Base-by-base conservation (phyloP, 2,888 invertebrate species). In the Cactoblastis cactorum region DNA sequence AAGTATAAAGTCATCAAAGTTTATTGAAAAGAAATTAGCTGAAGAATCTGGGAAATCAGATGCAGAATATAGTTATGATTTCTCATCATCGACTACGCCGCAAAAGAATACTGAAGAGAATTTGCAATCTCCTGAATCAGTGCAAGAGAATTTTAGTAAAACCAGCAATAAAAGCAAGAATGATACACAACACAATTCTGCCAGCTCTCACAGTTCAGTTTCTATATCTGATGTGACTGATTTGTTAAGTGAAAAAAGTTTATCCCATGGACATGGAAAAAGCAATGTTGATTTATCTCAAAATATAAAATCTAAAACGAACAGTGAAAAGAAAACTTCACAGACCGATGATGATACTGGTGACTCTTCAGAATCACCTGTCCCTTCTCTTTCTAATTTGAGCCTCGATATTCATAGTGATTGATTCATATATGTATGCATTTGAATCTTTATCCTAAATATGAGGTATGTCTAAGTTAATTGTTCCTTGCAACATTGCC, bases 331-430 rank as follows among this genome's bases (percentile, higher is more conserved):
- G 37, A 69, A 57, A 43, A 71, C 63, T 54, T 58, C 62, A 9
- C 63, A 64, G 50, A 54, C 52, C 24, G 83, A 78, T 64, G 82
- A 85, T 66, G 82, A 84, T 61, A 86, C 86, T 14, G 84, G 80
- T 47, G 87, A 87, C 54, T 84, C 82, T 53, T 80, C 86, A 0
- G 87, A 83, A 49, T 87, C 88, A 32, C 83, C 87, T 3, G 66
- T 89, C 53, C 87, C 85, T 19, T 88, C 87, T 19, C 61, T 89
- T 24, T 89, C 88, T 49, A 89, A 89, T 67, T 69, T 89, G 24
- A 89, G 88, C 63, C 73, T 87, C 51, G 85, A 89, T 59, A 79
- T 86, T 57, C 86, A 87, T 67, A 87, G 86, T 76, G 87, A 87
- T 43, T 37, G 35, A 50, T 32, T 12, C 28, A 28, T 28, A 28